These are phyloP conservation scores for Sepioteuthis lessoniana DNA, from an alignment of 2,888 invertebrate species.

Conservation along the genomic window DNA sequence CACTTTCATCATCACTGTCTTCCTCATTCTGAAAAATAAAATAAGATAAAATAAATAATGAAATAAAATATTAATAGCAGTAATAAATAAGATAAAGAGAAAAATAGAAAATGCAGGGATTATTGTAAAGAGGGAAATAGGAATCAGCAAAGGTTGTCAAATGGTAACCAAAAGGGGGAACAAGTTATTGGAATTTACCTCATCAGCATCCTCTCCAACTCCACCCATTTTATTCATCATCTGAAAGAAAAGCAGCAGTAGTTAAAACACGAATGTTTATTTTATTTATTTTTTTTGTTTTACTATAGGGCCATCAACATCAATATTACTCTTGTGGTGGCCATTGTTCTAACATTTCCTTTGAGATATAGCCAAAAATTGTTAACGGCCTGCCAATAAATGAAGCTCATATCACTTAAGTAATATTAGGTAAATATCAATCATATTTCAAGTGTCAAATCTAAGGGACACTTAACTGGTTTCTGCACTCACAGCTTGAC, in stretches of 20 bases:
- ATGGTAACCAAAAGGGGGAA: neutral
- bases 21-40: constrained; percentile 41
- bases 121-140: neutral
- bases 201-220: constrained; percentile 11
- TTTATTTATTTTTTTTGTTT: too few relatives aligned
- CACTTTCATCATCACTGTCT: constrained; percentile 45
- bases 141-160: neutral
- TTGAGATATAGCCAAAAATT: neutral
- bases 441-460: too few relatives aligned
- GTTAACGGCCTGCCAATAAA: neutral
- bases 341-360: too few relatives aligned
- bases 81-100: too few relatives aligned
- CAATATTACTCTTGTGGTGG: too few relatives aligned
- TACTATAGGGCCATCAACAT: too few relatives aligned
- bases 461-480: too few relatives aligned
- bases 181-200: neutral
- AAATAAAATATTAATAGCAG: too few relatives aligned
- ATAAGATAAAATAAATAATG: neutral
- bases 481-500: too few relatives aligned
- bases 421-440: neutral
- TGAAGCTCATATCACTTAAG: neutral
- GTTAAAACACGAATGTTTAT: too few relatives aligned
- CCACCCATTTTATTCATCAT: constrained; percentile 40
- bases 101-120: too few relatives aligned
- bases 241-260: neutral